These are phyloP conservation scores for Enchytraeus crypticus DNA, from an alignment of 2,888 invertebrate genomes.

Conservation along the genomic window DNA sequence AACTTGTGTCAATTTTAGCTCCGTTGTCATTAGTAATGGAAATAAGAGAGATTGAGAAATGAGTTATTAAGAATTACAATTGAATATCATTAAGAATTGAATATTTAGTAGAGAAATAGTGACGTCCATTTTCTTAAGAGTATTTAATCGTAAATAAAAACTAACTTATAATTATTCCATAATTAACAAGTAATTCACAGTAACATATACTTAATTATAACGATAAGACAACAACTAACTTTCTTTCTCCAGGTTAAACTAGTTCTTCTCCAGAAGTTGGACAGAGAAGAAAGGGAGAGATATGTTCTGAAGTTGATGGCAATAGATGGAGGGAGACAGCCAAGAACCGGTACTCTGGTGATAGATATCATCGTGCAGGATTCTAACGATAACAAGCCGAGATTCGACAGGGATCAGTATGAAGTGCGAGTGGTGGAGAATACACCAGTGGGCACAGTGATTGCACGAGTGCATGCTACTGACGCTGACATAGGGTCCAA, in stretches of 20 bases:
- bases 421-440: slow-evolving; percentile 22
- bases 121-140: too few species aligned
- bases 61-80: too few species aligned
- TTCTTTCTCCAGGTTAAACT: slow-evolving; percentile 2
- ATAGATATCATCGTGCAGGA: slow-evolving; percentile 21
- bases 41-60: too few species aligned
- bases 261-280: background rate
- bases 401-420: slow-evolving; percentile 20
- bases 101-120: too few species aligned
- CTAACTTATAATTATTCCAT: too few species aligned
- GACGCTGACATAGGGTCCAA: slow-evolving; percentile 25
- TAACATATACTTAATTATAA: too few species aligned
- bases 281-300: background rate
- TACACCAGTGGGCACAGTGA: slow-evolving; percentile 9
- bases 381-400: slow-evolving; percentile 26
- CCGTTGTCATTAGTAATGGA: too few species aligned
- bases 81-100: too few species aligned
- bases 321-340: slow-evolving; percentile 1
- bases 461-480: slow-evolving; percentile 20
- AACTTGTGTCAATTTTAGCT: too few species aligned
- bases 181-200: too few species aligned
- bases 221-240: too few species aligned
- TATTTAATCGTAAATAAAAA: too few species aligned
- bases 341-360: slow-evolving; percentile 17
- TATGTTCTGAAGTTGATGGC: slow-evolving; percentile 7